Evolutionary conservation across 2,888 invertebrate species (phyloP).

Genomic region (Meiosimyza decipiens): DNA sequence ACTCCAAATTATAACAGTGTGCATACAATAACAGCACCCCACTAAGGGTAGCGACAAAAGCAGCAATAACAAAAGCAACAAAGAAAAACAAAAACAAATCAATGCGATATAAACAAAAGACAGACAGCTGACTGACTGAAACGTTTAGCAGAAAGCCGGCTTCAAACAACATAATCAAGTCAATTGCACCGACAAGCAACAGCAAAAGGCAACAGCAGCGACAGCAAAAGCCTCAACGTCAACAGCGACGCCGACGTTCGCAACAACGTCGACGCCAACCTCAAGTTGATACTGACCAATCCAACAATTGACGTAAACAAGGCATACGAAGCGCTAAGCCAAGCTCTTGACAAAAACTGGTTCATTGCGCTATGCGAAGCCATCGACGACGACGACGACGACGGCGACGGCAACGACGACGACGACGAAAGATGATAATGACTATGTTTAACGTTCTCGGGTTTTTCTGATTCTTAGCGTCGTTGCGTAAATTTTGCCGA

Average conservation of each 20-base stretch:
- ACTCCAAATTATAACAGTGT: not conserved
- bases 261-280: no score
- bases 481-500: no score
- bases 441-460: not conserved
- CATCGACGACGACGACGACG: not conserved
- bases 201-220: no score
- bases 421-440: not conserved
- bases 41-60: not conserved
- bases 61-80: not conserved
- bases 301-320: not conserved
- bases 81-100: not conserved
- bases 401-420: not conserved
- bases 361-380: not conserved
- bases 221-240: no score
- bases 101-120: conserved; percentile 15
- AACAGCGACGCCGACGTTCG: no score
- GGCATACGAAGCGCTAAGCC: not conserved
- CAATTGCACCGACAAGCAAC: no score
- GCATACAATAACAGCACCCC: not conserved
- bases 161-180: not conserved
- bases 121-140: conserved; percentile 17
- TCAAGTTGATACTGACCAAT: not conserved
- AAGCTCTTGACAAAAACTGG: not conserved
- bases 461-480: no score
- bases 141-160: not conserved